Evolutionary conservation across 2,797 vertebrate genomes (phyloP).

Genomic region (Lepilemur ruficaudatus): DNA sequence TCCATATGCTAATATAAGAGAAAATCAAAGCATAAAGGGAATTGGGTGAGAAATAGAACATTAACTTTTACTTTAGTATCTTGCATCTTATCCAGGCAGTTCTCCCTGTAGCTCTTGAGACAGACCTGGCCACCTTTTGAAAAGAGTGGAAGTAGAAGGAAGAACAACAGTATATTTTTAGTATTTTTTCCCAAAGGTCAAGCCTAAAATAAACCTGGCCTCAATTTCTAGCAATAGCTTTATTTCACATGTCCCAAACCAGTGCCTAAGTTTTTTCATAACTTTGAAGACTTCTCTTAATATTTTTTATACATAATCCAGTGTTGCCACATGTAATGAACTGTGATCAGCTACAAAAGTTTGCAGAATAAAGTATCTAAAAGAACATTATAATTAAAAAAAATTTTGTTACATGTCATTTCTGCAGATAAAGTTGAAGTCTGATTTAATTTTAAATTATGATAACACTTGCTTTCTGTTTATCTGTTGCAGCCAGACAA

Average conservation of each 20-base stretch:
- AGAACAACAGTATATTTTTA: conserved; percentile 64
- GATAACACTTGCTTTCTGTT: conserved; percentile 67
- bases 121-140: background rate
- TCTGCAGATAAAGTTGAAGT: conserved; percentile 29
- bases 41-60: background rate
- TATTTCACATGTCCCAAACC: conserved; percentile 27
- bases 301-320: background rate
- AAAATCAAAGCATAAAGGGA: background rate
- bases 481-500: conserved; percentile 66
- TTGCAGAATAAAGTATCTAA: conserved; percentile 44
- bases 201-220: conserved; percentile 71
- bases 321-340: background rate
- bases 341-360: background rate
- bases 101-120: background rate
- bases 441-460: conserved; percentile 66
- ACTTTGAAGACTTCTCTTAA: background rate
- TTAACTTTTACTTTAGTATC: background rate
- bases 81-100: background rate
- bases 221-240: conserved; percentile 61
- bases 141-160: conserved; percentile 25
- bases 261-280: conserved; percentile 35
- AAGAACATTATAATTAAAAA: background rate
- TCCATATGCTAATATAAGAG: background rate
- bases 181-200: conserved; percentile 45
- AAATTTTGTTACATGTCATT: conserved; percentile 8